A percentile compares a stretch with the other conserved stretches of the same genome.
Evolutionary conservation across 1,140 invertebrate genomes (phyloP).

Genomic region (Drosophila nannoptera): DNA sequence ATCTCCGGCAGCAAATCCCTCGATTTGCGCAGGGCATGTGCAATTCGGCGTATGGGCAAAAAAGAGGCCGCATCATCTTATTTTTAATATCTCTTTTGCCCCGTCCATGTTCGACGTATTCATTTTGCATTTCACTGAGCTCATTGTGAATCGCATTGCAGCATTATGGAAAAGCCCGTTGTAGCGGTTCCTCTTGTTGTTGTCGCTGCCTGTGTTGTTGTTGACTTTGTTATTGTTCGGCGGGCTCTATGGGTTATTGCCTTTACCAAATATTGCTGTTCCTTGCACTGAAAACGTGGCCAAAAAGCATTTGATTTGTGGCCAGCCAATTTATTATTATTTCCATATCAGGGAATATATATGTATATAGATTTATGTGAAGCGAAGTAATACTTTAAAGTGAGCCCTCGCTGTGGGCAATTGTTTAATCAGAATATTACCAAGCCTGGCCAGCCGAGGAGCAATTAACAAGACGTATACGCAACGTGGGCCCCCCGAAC

Average conservation of each 20-base stretch:
- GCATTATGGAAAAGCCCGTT: slow-evolving; percentile 39
- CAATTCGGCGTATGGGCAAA: neutral
- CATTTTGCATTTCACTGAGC: slow-evolving; percentile 30
- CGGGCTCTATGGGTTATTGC: slow-evolving; percentile 56
- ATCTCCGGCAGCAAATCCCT: too few relatives aligned
- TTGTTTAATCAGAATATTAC: slow-evolving; percentile 4
- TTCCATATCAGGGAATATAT: too few relatives aligned
- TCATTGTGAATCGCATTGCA: slow-evolving; percentile 38
- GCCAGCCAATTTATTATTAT: too few relatives aligned
- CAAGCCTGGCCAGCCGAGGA: neutral
- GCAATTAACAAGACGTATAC: slow-evolving; percentile 27
- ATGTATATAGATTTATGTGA: too few relatives aligned
- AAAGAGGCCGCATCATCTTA: neutral
- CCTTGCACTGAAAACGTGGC: neutral
- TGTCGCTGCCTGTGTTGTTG: neutral
- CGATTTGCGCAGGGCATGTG: neutral
- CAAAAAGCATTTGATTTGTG: neutral
- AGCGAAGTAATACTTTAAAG: neutral
- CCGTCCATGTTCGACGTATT: neutral
- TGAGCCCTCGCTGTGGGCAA: neutral
- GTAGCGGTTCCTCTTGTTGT: slow-evolving; percentile 4
- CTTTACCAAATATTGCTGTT: slow-evolving; percentile 34
- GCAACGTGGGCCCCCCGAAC: slow-evolving; percentile 51
- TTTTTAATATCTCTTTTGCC: slow-evolving; percentile 29
- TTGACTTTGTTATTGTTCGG: neutral